These are phyloP conservation scores for Solea solea DNA, from an alignment of 2,113 vertebrate genomes.

Conservation along the genomic window DNA sequence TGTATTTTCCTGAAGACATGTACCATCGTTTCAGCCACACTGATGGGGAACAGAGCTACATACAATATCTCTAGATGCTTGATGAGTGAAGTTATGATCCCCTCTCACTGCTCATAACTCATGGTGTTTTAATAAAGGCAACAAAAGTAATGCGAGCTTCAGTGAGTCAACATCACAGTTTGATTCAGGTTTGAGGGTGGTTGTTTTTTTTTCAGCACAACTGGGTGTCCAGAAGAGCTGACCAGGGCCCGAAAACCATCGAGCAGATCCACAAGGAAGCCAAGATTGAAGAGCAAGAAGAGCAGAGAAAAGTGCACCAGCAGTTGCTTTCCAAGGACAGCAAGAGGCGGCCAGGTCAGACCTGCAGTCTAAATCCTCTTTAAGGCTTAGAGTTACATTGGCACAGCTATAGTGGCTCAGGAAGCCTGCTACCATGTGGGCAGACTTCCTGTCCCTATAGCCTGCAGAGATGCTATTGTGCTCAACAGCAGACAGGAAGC, in stretches of 20 bases:
- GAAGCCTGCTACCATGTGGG: slow-evolving; percentile 37
- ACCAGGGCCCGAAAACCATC: slow-evolving; percentile 97
- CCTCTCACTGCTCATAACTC: no score
- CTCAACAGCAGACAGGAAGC: slow-evolving; percentile 47
- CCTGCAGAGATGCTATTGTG: slow-evolving; percentile 60
- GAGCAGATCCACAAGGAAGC: slow-evolving; percentile 99
- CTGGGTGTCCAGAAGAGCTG: slow-evolving; percentile 94
- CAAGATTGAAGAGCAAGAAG: slow-evolving; percentile 97
- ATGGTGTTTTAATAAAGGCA: no score
- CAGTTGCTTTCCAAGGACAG: slow-evolving; percentile 94
- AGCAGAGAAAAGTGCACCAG: slow-evolving; percentile 95
- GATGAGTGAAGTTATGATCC: no score
- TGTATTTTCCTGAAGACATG: no score
- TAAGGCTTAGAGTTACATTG: slow-evolving; percentile 65
- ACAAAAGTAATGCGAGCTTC: neutral
- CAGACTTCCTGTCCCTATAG: slow-evolving; percentile 53
- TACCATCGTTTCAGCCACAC: no score
- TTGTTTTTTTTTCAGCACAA: slow-evolving; percentile 83
- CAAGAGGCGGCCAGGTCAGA: slow-evolving; percentile 93
- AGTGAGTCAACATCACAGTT: neutral
- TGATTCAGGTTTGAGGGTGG: neutral
- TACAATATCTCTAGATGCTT: no score
- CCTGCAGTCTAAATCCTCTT: slow-evolving; percentile 71
- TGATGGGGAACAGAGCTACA: no score
- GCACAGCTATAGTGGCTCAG: slow-evolving; percentile 43